Evolutionary conservation across 1,140 invertebrate genomes (phyloP), one percentile per base, ranked within the genome.

Genomic region (Calycopis cecrops): DNA sequence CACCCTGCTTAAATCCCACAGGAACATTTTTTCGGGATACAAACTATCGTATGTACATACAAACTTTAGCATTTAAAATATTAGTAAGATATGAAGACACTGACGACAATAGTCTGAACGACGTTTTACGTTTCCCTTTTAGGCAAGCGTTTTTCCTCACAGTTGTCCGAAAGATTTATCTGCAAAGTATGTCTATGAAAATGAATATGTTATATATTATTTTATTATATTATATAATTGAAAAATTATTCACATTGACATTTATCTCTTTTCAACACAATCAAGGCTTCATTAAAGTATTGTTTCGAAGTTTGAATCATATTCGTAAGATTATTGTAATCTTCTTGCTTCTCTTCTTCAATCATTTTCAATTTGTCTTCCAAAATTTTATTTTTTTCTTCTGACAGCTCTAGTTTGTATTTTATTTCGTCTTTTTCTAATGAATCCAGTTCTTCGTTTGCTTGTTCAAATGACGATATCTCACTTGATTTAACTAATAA

Each of bases 301-400:
- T 85, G 79, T 40, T 85, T 87, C 6, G 84, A 87, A 4, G 74
- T 84, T 70, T 87, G 79, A 55, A 87, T 81, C 84, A 87, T 87
- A 18, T 87, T 75, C 1, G 76, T 84, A 38, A 87, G 63, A 67
- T 79, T 70, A 44, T 74, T 72, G 47, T 73, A 79, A 71, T 87
- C 84, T 16, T 87, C 79, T 50, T 70, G 68, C 57, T 87, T 87
- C 63, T 87, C 84, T 63, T 87, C 84, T 69, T 84, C 80, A 9
- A 85, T 70, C 81, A 87, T 87, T 67, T 73, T 87, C 14, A 87
- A 60, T 67, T 77, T 85, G 52, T 87, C 84, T 59, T 85, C 81
- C 72, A 85, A 77, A 12, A 87, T 85, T 69, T 87, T 87, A 17
- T 85, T 59, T 62, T 79, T 87, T 65, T 87, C 84, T 47, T 85